Conservation (phyloP, 2,113 vertebrate genomes). For the Oryzias woworae region DNA sequence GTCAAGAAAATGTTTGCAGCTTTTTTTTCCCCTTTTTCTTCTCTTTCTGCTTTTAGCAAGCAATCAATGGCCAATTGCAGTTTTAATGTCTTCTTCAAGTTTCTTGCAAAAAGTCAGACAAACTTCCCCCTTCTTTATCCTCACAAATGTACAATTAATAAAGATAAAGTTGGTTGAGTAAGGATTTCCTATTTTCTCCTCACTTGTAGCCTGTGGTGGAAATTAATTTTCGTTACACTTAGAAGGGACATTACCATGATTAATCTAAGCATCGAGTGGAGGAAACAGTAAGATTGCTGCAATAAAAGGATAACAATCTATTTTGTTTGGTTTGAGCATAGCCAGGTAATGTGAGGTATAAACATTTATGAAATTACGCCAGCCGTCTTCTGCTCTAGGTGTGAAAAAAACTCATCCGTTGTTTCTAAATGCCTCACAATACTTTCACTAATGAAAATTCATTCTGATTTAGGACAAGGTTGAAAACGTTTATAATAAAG, state of each 20-base stretch:
- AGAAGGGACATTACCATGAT: slow-evolving; percentile 88
- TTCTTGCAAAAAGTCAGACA: slow-evolving; percentile 83
- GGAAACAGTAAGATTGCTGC: slow-evolving; percentile 81
- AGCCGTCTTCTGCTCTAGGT: slow-evolving; percentile 44
- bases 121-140: slow-evolving; percentile 82
- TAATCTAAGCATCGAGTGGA: slow-evolving; percentile 79
- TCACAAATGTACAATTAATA: slow-evolving; percentile 86
- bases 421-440: slow-evolving; percentile 43
- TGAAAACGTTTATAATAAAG: no score
- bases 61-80: slow-evolving; percentile 88
- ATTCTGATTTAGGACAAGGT: no score
- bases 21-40: slow-evolving; percentile 64
- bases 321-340: slow-evolving; percentile 79
- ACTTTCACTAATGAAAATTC: slow-evolving; percentile 30
- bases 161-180: slow-evolving; percentile 90
- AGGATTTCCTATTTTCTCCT: slow-evolving; percentile 91
- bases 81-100: slow-evolving; percentile 88
- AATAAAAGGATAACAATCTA: slow-evolving; percentile 84
- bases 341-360: slow-evolving; percentile 49
- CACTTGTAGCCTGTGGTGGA: slow-evolving; percentile 82
- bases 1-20: slow-evolving; percentile 78
- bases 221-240: slow-evolving; percentile 96
- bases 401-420: slow-evolving; percentile 48
- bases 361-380: slow-evolving; percentile 71
- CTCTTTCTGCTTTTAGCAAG: slow-evolving; percentile 78